Percentiles rank a stretch among this genome's conserved stretches.
These are phyloP conservation scores for Leptarthrus brevirostris DNA, from an alignment of 2,888 invertebrate genomes.

Conservation along the genomic window DNA sequence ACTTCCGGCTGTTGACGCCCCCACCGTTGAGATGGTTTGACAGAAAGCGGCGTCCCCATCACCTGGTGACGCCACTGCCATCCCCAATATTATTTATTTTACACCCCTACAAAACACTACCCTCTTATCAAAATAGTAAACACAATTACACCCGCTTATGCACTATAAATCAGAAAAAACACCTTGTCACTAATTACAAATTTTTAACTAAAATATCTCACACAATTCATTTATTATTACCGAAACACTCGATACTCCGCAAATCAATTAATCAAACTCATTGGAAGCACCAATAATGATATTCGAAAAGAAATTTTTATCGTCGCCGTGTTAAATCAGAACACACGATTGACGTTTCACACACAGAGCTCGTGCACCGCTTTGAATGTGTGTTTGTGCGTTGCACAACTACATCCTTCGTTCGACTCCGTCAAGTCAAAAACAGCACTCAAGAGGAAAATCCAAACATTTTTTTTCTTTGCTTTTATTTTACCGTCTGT, in stretches of 20 bases:
- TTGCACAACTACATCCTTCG: not conserved
- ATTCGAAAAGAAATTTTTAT: not conserved
- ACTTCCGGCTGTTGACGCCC: constrained; percentile 51
- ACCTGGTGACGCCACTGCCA: constrained; percentile 57
- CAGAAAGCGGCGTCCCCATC: constrained; percentile 57
- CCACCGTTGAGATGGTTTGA: constrained; percentile 52
- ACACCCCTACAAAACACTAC: not conserved
- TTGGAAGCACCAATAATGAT: constrained; percentile 6
- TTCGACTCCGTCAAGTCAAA: constrained; percentile 26
- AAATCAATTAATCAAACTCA: too few relatives aligned
- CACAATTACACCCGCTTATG: not conserved
- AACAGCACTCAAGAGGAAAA: constrained; percentile 22
- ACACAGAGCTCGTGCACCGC: constrained; percentile 2
- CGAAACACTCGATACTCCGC: not conserved
- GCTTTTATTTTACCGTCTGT: too few relatives aligned
- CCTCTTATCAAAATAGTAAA: not conserved
- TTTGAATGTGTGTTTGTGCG: not conserved
- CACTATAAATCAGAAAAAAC: not conserved
- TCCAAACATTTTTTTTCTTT: constrained; percentile 20
- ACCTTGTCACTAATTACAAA: too few relatives aligned
- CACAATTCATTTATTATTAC: too few relatives aligned
- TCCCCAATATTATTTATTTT: constrained; percentile 48
- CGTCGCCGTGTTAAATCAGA: not conserved
- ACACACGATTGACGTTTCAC: constrained; percentile 12
- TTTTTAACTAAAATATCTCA: too few relatives aligned